phyloP scores from a whole-genome alignment of 2,797 vertebrate species.

The Microchirus variegatus region DNA sequence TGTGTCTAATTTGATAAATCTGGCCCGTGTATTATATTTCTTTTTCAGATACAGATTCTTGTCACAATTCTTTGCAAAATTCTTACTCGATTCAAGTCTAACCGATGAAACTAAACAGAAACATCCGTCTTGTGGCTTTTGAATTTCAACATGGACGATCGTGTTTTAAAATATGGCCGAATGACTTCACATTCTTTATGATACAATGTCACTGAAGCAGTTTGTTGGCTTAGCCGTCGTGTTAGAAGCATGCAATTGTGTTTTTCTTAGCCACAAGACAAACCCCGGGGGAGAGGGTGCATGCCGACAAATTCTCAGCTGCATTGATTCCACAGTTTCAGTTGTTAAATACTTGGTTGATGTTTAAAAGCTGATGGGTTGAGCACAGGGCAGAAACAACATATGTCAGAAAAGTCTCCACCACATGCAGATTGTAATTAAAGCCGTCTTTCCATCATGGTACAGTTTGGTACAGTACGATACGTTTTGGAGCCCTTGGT shows the following conservation, averaged over 20 bases:
- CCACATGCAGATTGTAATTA: conserved; percentile 1
- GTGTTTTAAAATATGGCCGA: conserved; percentile 18
- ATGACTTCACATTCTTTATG: conserved; percentile 29
- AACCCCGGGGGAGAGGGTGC: conserved; percentile 10
- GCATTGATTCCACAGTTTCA: conserved; percentile 20
- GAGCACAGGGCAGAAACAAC: conserved; percentile 11
- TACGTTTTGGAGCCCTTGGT: too few relatives aligned
- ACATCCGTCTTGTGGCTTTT: conserved; percentile 8
- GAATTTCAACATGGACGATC: conserved; percentile 14
- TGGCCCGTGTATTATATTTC: conserved; percentile 1
- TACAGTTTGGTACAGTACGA: too few relatives aligned
- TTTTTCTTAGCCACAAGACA: conserved; percentile 37
- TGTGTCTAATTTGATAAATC: conserved; percentile 26
- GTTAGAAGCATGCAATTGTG: conserved; percentile 41
- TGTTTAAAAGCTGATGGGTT: conserved; percentile 20
- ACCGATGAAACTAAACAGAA: conserved; percentile 16
- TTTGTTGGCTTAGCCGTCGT: conserved; percentile 38
- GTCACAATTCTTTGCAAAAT: background rate
- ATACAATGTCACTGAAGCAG: conserved; percentile 10
- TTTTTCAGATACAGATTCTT: conserved; percentile 5
- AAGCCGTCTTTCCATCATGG: too few relatives aligned
- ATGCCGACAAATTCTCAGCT: conserved; percentile 19
- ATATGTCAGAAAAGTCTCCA: too few relatives aligned
- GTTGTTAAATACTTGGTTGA: conserved; percentile 21
- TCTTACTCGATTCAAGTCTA: background rate